These are phyloP conservation scores for Tetragonisca angustula DNA, from an alignment of 2,888 invertebrate species.

Conservation along the genomic window DNA sequence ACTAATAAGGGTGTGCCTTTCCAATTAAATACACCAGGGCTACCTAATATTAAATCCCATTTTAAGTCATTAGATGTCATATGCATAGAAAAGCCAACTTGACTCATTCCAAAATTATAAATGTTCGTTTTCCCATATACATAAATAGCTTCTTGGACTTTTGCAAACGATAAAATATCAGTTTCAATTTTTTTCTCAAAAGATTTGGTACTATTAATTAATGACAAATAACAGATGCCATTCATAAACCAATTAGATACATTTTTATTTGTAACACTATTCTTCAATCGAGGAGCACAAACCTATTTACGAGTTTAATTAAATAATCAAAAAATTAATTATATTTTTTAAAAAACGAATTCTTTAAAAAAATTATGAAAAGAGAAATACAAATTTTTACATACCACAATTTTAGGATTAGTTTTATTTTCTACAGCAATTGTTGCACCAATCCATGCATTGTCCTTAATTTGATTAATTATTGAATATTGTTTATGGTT, in stretches of 20 bases:
- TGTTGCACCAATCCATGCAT: slow-evolving; percentile 82
- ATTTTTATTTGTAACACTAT: slow-evolving; percentile 42
- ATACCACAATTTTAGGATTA: slow-evolving; percentile 77
- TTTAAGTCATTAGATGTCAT: slow-evolving; percentile 42
- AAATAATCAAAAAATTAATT: not conserved
- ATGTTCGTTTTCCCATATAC: slow-evolving; percentile 15
- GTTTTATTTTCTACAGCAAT: slow-evolving; percentile 80
- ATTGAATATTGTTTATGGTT: not conserved
- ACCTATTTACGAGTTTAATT: slow-evolving; percentile 73
- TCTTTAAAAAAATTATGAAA: not conserved
- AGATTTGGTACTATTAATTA: slow-evolving; percentile 3
- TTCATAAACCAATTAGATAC: slow-evolving; percentile 66
- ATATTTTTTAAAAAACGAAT: not conserved
- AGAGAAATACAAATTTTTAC: slow-evolving; percentile 45
- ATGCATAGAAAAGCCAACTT: slow-evolving; percentile 76
- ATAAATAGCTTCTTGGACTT: not conserved
- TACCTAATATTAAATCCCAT: slow-evolving; percentile 75
- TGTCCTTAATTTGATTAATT: slow-evolving; percentile 60
- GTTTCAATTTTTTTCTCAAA: slow-evolving; percentile 54
- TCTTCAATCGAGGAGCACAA: slow-evolving; percentile 83
- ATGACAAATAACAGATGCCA: slow-evolving; percentile 77
- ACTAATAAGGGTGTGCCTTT: slow-evolving; percentile 71
- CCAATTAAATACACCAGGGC: slow-evolving; percentile 80
- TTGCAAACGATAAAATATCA: slow-evolving; percentile 20
- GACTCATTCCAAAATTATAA: slow-evolving; percentile 71